phyloP scores from a whole-genome alignment of 2,113 vertebrate species.

The Scomber scombrus region DNA sequence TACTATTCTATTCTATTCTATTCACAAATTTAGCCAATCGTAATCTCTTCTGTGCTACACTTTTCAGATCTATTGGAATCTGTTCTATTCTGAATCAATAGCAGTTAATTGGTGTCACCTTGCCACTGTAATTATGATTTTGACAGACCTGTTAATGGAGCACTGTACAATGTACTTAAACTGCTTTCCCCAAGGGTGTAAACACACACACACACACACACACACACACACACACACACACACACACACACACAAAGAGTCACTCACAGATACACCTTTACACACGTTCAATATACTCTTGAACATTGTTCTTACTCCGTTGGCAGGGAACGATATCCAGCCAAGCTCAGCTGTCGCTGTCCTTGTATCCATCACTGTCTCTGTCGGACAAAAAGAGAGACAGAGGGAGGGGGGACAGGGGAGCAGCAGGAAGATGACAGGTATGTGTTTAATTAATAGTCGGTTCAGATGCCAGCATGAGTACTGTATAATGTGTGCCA shows the following conservation, averaged over 20 bases:
- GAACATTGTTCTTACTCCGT: slow-evolving; percentile 90
- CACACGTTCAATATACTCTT: slow-evolving; percentile 39
- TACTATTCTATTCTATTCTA: slow-evolving; percentile 10
- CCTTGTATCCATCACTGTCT: slow-evolving; percentile 97
- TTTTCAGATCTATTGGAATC: slow-evolving; percentile 42
- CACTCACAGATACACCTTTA: too few relatives aligned
- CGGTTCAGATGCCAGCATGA: slow-evolving; percentile 42
- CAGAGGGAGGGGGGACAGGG: slow-evolving; percentile 23
- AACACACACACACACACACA: slow-evolving; percentile 11
- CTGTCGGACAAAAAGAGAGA: slow-evolving; percentile 80
- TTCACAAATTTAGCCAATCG: background rate
- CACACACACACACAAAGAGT: slow-evolving; percentile 18
- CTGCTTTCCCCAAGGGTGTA: slow-evolving; percentile 51
- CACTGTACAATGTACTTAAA: slow-evolving; percentile 67
- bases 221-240: slow-evolving; percentile 19
- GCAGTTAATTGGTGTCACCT: slow-evolving; percentile 77
- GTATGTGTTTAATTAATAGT: slow-evolving; percentile 61
- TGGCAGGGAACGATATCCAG: slow-evolving; percentile 95
- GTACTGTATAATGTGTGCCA: slow-evolving; percentile 39
- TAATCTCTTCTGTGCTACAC: background rate
- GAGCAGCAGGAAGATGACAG: slow-evolving; percentile 41
- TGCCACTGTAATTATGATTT: slow-evolving; percentile 78
- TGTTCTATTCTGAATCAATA: slow-evolving; percentile 53
- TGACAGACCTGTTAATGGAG: slow-evolving; percentile 76
- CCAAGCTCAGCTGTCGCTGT: slow-evolving; percentile 96